phyloP scores from a whole-genome alignment of 2,113 vertebrate genomes.

The Toxotes jaculatrix region DNA sequence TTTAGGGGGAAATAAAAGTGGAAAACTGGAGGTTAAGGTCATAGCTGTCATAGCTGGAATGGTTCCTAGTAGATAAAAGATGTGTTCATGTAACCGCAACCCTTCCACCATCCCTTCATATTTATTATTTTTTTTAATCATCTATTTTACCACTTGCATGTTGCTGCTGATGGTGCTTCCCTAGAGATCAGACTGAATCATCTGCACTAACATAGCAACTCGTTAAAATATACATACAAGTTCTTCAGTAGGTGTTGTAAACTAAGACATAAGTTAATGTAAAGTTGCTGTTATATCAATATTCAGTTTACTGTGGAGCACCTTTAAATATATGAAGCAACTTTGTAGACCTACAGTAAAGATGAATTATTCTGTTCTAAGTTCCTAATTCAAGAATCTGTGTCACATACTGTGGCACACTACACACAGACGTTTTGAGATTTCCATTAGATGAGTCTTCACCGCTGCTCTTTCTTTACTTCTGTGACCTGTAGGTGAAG shows the following conservation, averaged over 20 bases:
- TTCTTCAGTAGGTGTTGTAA: background rate
- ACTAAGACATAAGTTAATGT: background rate
- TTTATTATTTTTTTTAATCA: background rate
- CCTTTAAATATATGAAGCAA: background rate
- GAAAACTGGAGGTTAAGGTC: background rate
- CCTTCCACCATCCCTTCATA: background rate
- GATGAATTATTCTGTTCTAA: background rate
- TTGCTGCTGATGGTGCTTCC: background rate
- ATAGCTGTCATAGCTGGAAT: background rate
- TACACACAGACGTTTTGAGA: background rate
- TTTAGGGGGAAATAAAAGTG: background rate
- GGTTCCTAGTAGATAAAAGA: background rate
- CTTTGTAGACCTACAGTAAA: constrained; percentile 4
- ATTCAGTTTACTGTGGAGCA: background rate
- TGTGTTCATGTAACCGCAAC: background rate
- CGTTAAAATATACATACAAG: background rate
- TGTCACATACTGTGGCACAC: background rate
- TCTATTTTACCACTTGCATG: background rate
- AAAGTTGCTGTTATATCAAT: background rate
- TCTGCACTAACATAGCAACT: background rate
- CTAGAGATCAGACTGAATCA: constrained; percentile 2
- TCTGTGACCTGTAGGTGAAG: constrained; percentile 7
- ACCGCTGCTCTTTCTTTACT: background rate
- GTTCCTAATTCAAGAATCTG: background rate
- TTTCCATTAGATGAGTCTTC: background rate